Evolutionary conservation across 64 coral and sea anemone genomes (phyloP).

Genomic region (Montipora cactus): DNA sequence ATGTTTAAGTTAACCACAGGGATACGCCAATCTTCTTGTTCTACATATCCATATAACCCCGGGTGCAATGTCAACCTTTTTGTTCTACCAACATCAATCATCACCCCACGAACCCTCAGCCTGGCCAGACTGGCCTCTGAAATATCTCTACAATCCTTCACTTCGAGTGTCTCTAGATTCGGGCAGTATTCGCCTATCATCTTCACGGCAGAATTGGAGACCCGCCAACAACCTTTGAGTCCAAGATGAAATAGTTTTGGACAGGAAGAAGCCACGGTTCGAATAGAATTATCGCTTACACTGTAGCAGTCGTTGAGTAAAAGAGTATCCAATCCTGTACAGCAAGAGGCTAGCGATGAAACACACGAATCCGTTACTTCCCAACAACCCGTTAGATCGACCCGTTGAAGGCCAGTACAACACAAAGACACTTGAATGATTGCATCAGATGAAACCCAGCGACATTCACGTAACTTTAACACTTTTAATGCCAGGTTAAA

Average conservation of each 20-base stretch:
- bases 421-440: slow-evolving; percentile 71
- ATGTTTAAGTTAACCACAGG: slow-evolving; percentile 68
- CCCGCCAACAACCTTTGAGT: slow-evolving; percentile 90
- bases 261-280: slow-evolving; percentile 60
- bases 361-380: slow-evolving; percentile 83
- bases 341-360: slow-evolving; percentile 72
- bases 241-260: slow-evolving; percentile 68
- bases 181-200: slow-evolving; percentile 92
- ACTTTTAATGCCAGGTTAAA: slow-evolving; percentile 63
- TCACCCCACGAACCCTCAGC: slow-evolving; percentile 73
- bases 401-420: slow-evolving; percentile 67
- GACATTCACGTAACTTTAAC: slow-evolving; percentile 77
- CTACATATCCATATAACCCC: neutral
- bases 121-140: slow-evolving; percentile 83
- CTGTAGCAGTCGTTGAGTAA: slow-evolving; percentile 91
- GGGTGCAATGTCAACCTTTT: neutral
- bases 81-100: slow-evolving; percentile 79
- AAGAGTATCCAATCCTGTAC: slow-evolving; percentile 59
- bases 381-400: slow-evolving; percentile 96
- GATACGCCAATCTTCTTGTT: slow-evolving; percentile 37
- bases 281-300: slow-evolving; percentile 66
- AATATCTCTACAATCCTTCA: slow-evolving; percentile 95
- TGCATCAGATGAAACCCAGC: slow-evolving; percentile 90
- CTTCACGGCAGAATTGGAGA: slow-evolving; percentile 74
- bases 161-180: slow-evolving; percentile 55